phyloP scores from a whole-genome alignment of 2,113 vertebrate genomes.

The Hirundichthys speculiger region DNA sequence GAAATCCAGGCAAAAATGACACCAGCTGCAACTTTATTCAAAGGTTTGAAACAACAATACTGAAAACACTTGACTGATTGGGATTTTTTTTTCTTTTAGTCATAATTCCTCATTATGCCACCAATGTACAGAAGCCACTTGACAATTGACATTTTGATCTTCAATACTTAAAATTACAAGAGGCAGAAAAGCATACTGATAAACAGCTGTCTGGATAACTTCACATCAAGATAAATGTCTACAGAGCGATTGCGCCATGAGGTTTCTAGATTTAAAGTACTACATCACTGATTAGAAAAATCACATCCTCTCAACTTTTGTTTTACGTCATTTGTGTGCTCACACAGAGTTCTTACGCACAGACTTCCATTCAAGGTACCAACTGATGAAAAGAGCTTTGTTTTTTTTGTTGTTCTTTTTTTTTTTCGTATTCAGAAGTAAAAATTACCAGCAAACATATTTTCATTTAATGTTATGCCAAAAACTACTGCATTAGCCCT shows the following conservation, averaged over 20 bases:
- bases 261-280: constrained; percentile 69
- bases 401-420: constrained; percentile 48
- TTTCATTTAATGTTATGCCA: constrained; percentile 54
- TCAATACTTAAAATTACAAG: constrained; percentile 75
- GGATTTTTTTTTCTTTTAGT: constrained; percentile 54
- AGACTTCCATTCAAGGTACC: constrained; percentile 50
- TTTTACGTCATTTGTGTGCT: constrained; percentile 55
- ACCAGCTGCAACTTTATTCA: constrained; percentile 83
- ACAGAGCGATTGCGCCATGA: constrained; percentile 76
- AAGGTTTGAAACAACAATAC: constrained; percentile 78
- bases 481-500: constrained; percentile 62
- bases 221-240: constrained; percentile 78
- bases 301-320: constrained; percentile 56
- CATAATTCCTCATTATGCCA: constrained; percentile 71
- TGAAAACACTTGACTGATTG: constrained; percentile 72
- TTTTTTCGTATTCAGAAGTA: constrained; percentile 57
- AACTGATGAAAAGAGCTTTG: constrained; percentile 50
- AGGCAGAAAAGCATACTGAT: constrained; percentile 75
- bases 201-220: constrained; percentile 73
- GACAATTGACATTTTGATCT: constrained; percentile 75
- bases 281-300: constrained; percentile 56
- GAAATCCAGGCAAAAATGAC: constrained; percentile 53
- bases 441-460: constrained; percentile 63
- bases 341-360: constrained; percentile 56
- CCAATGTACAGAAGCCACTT: constrained; percentile 81